Conservation (phyloP, 2,888 invertebrate species). For the Drosophila putrida region DNA sequence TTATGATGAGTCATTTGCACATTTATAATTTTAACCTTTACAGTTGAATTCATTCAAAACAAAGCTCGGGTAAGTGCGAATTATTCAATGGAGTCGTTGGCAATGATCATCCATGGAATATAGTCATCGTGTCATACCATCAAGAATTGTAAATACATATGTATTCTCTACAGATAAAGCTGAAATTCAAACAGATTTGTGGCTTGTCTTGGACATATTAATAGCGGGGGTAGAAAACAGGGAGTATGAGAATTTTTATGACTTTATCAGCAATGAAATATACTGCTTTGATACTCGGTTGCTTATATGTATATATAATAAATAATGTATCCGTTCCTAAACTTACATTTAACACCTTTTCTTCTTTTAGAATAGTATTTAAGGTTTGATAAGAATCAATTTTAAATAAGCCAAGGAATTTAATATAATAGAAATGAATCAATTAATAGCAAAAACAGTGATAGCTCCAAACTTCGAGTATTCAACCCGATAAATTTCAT, state of each 20-base stretch:
- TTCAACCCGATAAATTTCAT: conserved; percentile 5
- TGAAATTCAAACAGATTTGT: conserved; percentile 29
- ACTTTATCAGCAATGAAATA: conserved; percentile 10
- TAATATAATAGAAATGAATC: neutral
- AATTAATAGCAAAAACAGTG: neutral
- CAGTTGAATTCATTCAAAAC: conserved; percentile 83
- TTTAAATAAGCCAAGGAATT: neutral
- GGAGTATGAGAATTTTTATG: conserved; percentile 5
- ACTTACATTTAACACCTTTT: too few species aligned
- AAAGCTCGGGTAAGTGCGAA: conserved; percentile 49
- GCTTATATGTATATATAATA: neutral
- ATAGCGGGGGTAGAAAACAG: neutral
- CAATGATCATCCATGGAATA: conserved; percentile 34
- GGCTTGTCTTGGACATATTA: neutral
- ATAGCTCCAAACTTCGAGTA: neutral
- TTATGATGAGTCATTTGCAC: conserved; percentile 85
- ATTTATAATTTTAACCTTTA: conserved; percentile 84
- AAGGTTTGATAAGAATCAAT: neutral
- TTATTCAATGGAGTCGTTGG: conserved; percentile 38
- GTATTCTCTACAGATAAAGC: conserved; percentile 22
- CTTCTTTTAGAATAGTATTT: too few species aligned
- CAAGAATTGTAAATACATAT: conserved; percentile 21
- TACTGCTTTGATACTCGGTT: neutral
- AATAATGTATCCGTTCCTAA: too few species aligned
- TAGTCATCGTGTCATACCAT: conserved; percentile 18